phyloP scores from a whole-genome alignment of 2,888 invertebrate species.

The Aporophyla nigra region DNA sequence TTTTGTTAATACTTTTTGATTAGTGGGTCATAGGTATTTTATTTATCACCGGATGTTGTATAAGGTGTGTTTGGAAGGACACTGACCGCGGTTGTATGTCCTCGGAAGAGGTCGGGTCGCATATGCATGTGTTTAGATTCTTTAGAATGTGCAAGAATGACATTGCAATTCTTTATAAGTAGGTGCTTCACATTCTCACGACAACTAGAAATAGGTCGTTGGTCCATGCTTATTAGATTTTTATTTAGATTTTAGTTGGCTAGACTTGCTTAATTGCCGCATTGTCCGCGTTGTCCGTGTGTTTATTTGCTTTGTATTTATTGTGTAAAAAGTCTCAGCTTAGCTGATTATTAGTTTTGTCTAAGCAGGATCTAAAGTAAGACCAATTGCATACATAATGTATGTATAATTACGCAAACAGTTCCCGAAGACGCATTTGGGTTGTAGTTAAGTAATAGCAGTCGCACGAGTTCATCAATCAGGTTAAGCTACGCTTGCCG shows the following conservation, averaged over 20 bases:
- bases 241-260: constrained; percentile 47
- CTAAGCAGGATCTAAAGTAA: background rate
- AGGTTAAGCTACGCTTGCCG: no score
- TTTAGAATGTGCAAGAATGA: constrained; percentile 19
- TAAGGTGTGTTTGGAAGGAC: background rate
- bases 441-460: no score
- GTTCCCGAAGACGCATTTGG: no score
- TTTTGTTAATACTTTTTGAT: constrained; percentile 40
- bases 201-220: constrained; percentile 36
- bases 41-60: constrained; percentile 37
- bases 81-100: constrained; percentile 13
- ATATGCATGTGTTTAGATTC: background rate
- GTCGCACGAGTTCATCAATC: no score
- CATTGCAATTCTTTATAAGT: constrained; percentile 27
- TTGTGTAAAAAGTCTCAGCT: constrained; percentile 14
- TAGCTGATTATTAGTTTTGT: background rate
- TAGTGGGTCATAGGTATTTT: constrained; percentile 38
- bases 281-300: constrained; percentile 33
- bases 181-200: constrained; percentile 46
- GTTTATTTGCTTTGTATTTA: constrained; percentile 12
- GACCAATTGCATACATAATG: no score
- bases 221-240: constrained; percentile 38
- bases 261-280: constrained; percentile 40
- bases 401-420: no score
- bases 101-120: constrained; percentile 22